Conservation (phyloP, 2,113 vertebrate genomes). For the Pseudorectes ferrugineus region DNA sequence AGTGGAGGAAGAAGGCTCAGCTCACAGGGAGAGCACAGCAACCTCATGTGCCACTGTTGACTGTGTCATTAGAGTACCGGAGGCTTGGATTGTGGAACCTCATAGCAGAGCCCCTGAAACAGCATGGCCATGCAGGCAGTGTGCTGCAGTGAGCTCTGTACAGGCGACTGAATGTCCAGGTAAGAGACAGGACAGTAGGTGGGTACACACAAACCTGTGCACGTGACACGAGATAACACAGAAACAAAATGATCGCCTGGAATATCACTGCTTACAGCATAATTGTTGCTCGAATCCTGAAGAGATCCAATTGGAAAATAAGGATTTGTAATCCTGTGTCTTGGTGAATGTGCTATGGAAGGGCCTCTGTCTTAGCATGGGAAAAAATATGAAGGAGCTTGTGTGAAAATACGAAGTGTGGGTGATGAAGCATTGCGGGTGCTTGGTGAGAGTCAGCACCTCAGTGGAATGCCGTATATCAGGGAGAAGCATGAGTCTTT, state of each 20-base stretch:
- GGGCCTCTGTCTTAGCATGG: not conserved
- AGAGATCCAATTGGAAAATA: not conserved
- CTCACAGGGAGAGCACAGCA: not conserved
- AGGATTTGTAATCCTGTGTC: not conserved
- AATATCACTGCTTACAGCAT: not conserved
- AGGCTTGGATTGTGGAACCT: not conserved
- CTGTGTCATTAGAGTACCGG: not conserved
- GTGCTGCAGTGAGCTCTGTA: not conserved
- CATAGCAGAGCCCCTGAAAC: not conserved
- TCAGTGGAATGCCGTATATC: not conserved
- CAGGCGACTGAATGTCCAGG: not conserved
- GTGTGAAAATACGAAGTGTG: not conserved
- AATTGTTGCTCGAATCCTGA: not conserved
- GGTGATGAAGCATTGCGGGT: not conserved
- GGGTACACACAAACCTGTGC: not conserved
- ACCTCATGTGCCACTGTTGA: accelerated
- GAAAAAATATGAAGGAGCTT: not conserved
- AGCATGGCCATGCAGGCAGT: accelerated
- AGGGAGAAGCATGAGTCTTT: not conserved
- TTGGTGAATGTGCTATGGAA: not conserved
- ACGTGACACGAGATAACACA: accelerated
- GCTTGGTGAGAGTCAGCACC: not conserved
- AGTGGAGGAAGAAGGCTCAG: not conserved
- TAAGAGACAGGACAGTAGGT: not conserved
- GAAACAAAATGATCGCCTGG: not conserved